A percentile compares a stretch with the other conserved stretches of the same genome.
Conservation (phyloP, 2,797 vertebrate genomes). For the Botia kubotai region DNA sequence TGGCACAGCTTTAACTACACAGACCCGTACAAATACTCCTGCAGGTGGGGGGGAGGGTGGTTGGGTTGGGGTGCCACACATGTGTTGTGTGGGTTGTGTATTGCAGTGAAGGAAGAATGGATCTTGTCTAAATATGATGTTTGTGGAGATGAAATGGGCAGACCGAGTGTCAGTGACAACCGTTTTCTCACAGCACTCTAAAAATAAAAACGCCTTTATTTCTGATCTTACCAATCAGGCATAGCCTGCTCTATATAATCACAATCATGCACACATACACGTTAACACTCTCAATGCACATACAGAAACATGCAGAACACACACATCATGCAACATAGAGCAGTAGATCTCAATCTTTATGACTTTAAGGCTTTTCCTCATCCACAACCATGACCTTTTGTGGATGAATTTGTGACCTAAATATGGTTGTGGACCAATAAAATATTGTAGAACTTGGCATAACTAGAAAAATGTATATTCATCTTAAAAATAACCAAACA, state of each 20-base stretch:
- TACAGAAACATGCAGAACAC: background rate
- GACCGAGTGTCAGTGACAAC: slow-evolving; percentile 44
- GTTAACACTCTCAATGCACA: background rate
- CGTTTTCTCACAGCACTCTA: slow-evolving; percentile 51
- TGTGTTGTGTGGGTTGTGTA: slow-evolving; percentile 34
- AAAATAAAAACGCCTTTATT: slow-evolving; percentile 56
- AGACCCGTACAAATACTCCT: slow-evolving; percentile 10
- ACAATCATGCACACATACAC: background rate
- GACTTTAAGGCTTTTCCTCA: too few relatives aligned
- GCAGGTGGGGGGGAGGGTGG: background rate
- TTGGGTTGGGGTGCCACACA: background rate
- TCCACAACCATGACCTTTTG: too few relatives aligned
- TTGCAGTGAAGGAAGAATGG: slow-evolving; percentile 19
- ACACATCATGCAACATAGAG: too few relatives aligned
- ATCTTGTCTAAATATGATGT: slow-evolving; percentile 38
- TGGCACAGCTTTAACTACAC: slow-evolving; percentile 22
- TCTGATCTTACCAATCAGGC: slow-evolving; percentile 31
- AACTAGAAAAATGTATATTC: too few relatives aligned
- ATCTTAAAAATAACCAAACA: too few relatives aligned
- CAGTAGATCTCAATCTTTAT: too few relatives aligned
- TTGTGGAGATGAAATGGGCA: slow-evolving; percentile 32
- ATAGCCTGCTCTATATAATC: slow-evolving; percentile 1
- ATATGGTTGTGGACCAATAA: too few relatives aligned
- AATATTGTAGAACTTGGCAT: too few relatives aligned
- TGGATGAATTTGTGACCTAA: too few relatives aligned